Conservation (phyloP, 2,113 vertebrate species). For the Jacana jacana region DNA sequence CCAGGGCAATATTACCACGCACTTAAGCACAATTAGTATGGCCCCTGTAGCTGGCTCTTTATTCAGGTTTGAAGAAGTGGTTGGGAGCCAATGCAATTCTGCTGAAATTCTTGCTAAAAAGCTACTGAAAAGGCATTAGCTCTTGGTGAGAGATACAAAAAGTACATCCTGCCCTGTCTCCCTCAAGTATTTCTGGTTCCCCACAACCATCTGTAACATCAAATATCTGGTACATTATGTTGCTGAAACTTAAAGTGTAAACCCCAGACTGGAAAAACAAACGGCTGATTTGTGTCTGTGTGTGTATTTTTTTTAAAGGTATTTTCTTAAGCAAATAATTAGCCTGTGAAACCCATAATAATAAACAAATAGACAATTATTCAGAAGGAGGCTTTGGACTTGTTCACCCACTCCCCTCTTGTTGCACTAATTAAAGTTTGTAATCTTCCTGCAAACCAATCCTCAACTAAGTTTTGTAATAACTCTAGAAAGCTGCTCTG, state of each 20-base stretch:
- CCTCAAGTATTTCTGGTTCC: conserved; percentile 70
- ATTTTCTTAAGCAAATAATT: conserved; percentile 52
- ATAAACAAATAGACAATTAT: conserved; percentile 51
- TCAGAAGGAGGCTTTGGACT: not conserved
- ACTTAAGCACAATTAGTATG: conserved; percentile 1
- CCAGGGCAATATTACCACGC: not conserved
- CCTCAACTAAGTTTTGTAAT: not conserved
- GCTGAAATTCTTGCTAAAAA: conserved; percentile 65
- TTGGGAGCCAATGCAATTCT: conserved; percentile 4
- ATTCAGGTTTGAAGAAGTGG: conserved; percentile 63
- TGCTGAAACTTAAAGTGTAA: conserved; percentile 59
- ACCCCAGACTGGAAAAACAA: conserved; percentile 55
- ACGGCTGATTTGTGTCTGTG: not conserved
- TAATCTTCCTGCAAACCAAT: not conserved
- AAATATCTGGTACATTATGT: conserved; percentile 47
- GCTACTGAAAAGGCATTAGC: conserved; percentile 51
- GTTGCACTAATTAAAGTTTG: not conserved
- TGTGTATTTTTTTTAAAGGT: conserved; percentile 26
- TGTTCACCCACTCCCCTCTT: not conserved
- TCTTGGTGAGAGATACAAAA: conserved; percentile 53
- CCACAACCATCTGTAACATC: conserved; percentile 58
- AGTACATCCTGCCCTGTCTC: conserved; percentile 71
- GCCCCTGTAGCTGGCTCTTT: conserved; percentile 30
- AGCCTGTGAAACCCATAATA: not conserved
- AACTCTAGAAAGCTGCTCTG: not conserved